Evolutionary conservation across 2,797 vertebrate genomes (phyloP).

Genomic region (Podarcis lilfordi): DNA sequence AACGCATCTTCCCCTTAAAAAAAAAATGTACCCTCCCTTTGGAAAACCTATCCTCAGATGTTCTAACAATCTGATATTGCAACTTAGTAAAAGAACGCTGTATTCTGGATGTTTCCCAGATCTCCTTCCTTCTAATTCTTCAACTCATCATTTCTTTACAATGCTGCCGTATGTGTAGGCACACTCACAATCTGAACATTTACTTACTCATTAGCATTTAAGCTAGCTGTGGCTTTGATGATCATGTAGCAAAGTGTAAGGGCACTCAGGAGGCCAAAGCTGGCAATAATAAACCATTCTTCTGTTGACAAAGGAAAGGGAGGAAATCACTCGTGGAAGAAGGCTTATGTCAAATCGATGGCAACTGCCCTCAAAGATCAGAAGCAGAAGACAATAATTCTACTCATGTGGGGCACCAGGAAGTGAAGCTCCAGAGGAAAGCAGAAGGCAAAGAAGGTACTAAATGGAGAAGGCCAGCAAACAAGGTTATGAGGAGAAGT

Average conservation of each 20-base stretch:
- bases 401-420: slow-evolving; percentile 77
- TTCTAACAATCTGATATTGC: slow-evolving; percentile 4
- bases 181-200: slow-evolving; percentile 56
- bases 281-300: slow-evolving; percentile 96
- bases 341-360: slow-evolving; percentile 80
- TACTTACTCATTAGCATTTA: slow-evolving; percentile 88
- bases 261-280: slow-evolving; percentile 91
- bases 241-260: slow-evolving; percentile 94
- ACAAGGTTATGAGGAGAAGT: slow-evolving; percentile 74
- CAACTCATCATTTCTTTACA: slow-evolving; percentile 26
- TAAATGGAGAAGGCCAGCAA: slow-evolving; percentile 77
- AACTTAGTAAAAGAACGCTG: not conserved
- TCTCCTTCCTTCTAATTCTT: slow-evolving; percentile 20
- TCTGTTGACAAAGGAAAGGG: slow-evolving; percentile 95
- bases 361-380: slow-evolving; percentile 80
- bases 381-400: slow-evolving; percentile 75
- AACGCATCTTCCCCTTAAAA: not conserved
- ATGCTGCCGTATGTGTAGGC: slow-evolving; percentile 21
- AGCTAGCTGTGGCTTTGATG: slow-evolving; percentile 90
- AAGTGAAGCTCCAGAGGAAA: slow-evolving; percentile 80
- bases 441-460: slow-evolving; percentile 80
- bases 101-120: slow-evolving; percentile 24
- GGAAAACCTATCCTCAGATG: not conserved
- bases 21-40: not conserved
- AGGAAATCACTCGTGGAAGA: slow-evolving; percentile 86